Evolutionary conservation across 2,888 invertebrate genomes (phyloP), one percentile per base, ranked within the genome.

Genomic region (Listrodromus nycthemerus): DNA sequence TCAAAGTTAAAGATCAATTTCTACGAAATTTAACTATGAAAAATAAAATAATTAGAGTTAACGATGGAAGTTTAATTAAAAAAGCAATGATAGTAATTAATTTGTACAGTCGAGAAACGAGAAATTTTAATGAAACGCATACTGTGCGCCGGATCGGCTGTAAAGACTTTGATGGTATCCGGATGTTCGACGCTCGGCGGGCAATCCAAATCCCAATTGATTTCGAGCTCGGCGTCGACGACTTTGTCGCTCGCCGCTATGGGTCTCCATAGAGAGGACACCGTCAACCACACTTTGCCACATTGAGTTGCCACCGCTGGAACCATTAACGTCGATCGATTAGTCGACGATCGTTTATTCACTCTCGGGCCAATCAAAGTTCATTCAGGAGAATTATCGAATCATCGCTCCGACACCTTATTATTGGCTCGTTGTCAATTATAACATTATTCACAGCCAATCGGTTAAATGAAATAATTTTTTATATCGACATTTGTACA

Each of bases 131-230:
- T 33, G 65, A 58, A 58, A 75, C 80, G 83, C 89, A 87, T 89
- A 90, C 91, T 89, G 87, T 89, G 87, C 58, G 86, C 89, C 81
- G 93, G 93, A 85, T 93, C 90, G 66, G 87, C 88, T 82, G 89
- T 89, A 89, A 92, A 93, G 81, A 94, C 89, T 83, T 91, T 91
- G 81, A 94, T 92, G 82, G 90, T 90, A 87, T 93, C 93, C 80
- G 91, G 89, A 76, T 88, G 86, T 86, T 86, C 91, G 41, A 85
- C 85, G 70, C 85, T 86, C 71, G 87, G 83, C 19, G 89, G 87
- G 88, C 95, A 94, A 84, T 93, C 92, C 30, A 94, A 91, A 82
- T 94, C 92, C 95, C 95, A 95, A 89, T 95, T 94, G 84, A 95
- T 89, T 91, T 95, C 95, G 30, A 95, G 87, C 89, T 94, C 94